Conservation (phyloP, 2,888 invertebrate species). For the Biston betularia region DNA sequence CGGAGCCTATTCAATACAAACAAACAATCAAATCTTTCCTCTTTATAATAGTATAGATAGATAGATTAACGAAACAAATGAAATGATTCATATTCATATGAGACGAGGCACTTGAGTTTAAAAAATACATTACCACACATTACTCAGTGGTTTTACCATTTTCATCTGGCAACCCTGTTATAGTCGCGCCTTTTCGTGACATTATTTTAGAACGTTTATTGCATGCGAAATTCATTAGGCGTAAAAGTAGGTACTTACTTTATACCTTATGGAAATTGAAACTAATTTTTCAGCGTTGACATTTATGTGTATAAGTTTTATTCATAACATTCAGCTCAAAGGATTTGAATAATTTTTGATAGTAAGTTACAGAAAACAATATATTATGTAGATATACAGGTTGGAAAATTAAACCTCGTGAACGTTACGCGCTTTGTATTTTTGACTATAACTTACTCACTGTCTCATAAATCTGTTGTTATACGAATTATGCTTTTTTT, state of each 20-base stretch:
- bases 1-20: no score
- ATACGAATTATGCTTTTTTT: no score
- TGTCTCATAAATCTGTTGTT: no score
- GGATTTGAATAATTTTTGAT: neutral
- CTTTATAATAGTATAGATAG: no score
- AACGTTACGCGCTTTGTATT: no score
- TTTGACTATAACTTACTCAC: no score
- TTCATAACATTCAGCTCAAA: neutral
- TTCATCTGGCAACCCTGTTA: conserved; percentile 4
- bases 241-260: conserved; percentile 1
- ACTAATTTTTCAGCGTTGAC: neutral
- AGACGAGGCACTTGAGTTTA: neutral
- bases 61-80: neutral
- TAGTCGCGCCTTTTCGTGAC: conserved; percentile 13
- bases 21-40: no score
- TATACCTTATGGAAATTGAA: conserved; percentile 6
- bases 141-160: neutral
- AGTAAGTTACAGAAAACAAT: neutral
- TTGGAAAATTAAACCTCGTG: no score
- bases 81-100: neutral
- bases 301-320: neutral
- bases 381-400: neutral
- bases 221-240: conserved; percentile 11
- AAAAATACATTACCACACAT: neutral
- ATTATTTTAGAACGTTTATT: neutral